Evolutionary conservation across 2,888 invertebrate genomes (phyloP), one percentile per base, ranked within the genome.

Genomic region (Zygaena filipendulae): DNA sequence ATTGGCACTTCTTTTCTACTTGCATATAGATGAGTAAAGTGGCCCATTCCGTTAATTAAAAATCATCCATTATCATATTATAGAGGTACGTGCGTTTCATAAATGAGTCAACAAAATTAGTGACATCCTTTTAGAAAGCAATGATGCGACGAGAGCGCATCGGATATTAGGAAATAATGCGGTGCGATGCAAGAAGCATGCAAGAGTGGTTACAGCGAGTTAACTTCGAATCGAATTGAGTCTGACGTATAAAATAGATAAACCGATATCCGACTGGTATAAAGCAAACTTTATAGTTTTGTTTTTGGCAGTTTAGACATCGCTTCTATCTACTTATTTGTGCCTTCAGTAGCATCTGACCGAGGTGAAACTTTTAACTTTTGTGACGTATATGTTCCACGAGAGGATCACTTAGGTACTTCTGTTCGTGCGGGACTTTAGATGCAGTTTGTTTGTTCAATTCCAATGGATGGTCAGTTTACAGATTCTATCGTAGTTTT

Each of bases 231-330:
- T 63, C 53, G 63, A 71, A 77, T 74, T 66, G 71, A 77, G 63
- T 72, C 56, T 45, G 75, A 79, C 74, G 74, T 72, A 49, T 64
- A 64, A 61, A 72, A 71, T 61, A 74, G 75, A 77, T 74, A 72
- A 72, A 71, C 47, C 59, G 72, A 62, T 74, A 71, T 71, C 71
- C 60, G 61, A 55, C 63, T 52, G 71, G 62, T 71, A 68, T 72
- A 64, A 64, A 70, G 59, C 69, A 61, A 77, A 79, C 68, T 80
- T 81, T 80, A 81, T 80, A 74, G 81, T 77, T 79, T 80, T 81
- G 80, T 81, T 81, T 80, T 80, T 79, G 75, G 69, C 75, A 77
- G 75, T 79, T 79, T 67, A 72, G 77, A 79, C 79, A 66, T 56
- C 59, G 62, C 66, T 66, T 68, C 71, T 67, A 63, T 74, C 71